phyloP scores from a whole-genome alignment of 2,797 vertebrate genomes.

The Anas flavirostris region DNA sequence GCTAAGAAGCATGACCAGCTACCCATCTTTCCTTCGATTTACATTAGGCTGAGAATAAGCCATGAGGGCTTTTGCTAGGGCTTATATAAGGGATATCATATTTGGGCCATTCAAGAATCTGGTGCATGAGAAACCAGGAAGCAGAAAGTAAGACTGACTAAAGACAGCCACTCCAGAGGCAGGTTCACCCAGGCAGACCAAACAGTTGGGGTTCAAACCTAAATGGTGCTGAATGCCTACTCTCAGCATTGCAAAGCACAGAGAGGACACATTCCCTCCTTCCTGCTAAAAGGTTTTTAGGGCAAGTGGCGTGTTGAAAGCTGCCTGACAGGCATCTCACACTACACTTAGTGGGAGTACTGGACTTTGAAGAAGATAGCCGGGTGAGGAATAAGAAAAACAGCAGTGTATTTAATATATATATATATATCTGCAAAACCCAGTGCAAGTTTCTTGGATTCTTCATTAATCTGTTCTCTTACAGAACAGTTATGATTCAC shows the following conservation, averaged over 20 bases:
- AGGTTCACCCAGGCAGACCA: not conserved
- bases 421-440: not conserved
- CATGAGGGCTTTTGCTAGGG: not conserved
- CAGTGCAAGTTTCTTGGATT: not conserved
- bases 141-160: not conserved
- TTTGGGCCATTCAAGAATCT: not conserved
- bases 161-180: not conserved
- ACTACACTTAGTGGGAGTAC: not conserved
- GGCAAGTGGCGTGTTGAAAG: not conserved
- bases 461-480: conserved; percentile 11
- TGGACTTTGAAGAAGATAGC: not conserved
- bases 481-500: conserved; percentile 24
- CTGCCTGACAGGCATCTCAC: not conserved
- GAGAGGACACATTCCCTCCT: not conserved
- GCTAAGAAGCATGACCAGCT: not conserved
- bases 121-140: not conserved
- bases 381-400: not conserved
- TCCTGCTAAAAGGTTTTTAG: not conserved
- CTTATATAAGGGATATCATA: not conserved
- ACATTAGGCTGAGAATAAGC: not conserved
- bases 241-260: not conserved
- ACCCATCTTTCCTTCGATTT: not conserved
- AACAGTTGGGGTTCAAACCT: not conserved
- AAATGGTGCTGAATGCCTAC: not conserved
- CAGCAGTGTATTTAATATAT: not conserved